Evolutionary conservation across 2,888 invertebrate species (phyloP).

Genomic region (Clanis bilineata): DNA sequence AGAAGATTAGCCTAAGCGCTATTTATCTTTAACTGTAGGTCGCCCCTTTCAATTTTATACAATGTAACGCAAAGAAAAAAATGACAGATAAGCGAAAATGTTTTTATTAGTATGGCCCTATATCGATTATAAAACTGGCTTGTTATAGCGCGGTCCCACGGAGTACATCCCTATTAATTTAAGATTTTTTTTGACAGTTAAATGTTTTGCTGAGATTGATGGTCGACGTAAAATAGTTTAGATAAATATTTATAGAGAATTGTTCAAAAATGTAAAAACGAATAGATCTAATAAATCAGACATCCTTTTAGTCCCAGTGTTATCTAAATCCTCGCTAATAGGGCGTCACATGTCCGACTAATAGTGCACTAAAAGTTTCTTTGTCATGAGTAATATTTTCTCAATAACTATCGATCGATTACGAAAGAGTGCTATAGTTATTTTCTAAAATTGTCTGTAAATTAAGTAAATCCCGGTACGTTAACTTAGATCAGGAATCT

Average conservation of each 20-base stretch:
- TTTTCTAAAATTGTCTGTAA: conserved; percentile 23
- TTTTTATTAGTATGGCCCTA: too few relatives aligned
- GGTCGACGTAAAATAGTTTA: conserved; percentile 67
- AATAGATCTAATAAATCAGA: conserved; percentile 32
- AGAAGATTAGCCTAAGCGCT: too few relatives aligned
- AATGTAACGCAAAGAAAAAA: too few relatives aligned
- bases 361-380: conserved; percentile 57
- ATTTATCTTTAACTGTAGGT: too few relatives aligned
- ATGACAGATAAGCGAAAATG: too few relatives aligned
- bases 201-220: conserved; percentile 62
- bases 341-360: conserved; percentile 27
- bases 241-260: conserved; percentile 54
- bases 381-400: conserved; percentile 74
- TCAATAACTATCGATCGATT: conserved; percentile 76
- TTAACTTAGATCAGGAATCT: conserved; percentile 29
- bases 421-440: conserved; percentile 53
- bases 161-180: neutral
- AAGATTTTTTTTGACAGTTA: conserved; percentile 45
- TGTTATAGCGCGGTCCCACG: neutral
- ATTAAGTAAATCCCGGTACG: conserved; percentile 28
- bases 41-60: too few relatives aligned
- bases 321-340: conserved; percentile 32
- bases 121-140: neutral
- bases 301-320: conserved; percentile 39
- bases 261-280: conserved; percentile 46